Evolutionary conservation across 2,113 vertebrate genomes (phyloP).

Genomic region (Neolamprologus hecqui): DNA sequence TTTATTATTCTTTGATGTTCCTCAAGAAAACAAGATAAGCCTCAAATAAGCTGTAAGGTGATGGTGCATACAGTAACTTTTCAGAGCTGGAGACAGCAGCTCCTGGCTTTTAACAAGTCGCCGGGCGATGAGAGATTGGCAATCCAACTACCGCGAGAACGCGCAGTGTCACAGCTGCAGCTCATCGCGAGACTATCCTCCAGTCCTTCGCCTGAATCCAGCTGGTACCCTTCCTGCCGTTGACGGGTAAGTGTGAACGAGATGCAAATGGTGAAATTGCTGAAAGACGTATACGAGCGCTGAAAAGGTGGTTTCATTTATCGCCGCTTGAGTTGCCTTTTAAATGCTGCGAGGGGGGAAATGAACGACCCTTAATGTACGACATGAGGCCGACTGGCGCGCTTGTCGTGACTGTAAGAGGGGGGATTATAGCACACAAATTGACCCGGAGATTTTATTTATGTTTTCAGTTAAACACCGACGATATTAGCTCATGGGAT

Average conservation of each 20-base stretch:
- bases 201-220: conserved; percentile 56
- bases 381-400: conserved; percentile 31
- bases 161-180: rapidly evolving
- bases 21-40: not conserved
- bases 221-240: conserved; percentile 53
- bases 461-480: not conserved
- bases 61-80: not conserved
- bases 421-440: conserved; percentile 14
- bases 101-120: not conserved
- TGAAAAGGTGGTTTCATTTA: not conserved
- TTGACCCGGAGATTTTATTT: not conserved
- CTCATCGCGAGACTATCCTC: conserved; percentile 54
- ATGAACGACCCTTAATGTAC: not conserved
- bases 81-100: not conserved
- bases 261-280: conserved; percentile 30
- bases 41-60: rapidly evolving
- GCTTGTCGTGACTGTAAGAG: conserved; percentile 56
- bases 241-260: conserved; percentile 68
- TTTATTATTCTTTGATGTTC: not conserved
- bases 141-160: conserved; percentile 54
- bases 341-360: not conserved
- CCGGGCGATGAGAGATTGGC: not conserved
- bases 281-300: not conserved
- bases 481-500: not conserved
- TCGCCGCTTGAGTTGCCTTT: not conserved